Evolutionary conservation across 2,797 vertebrate species (phyloP), one percentile per base, ranked within the genome.

Genomic region (Parauchenoglanis ngamensis): DNA sequence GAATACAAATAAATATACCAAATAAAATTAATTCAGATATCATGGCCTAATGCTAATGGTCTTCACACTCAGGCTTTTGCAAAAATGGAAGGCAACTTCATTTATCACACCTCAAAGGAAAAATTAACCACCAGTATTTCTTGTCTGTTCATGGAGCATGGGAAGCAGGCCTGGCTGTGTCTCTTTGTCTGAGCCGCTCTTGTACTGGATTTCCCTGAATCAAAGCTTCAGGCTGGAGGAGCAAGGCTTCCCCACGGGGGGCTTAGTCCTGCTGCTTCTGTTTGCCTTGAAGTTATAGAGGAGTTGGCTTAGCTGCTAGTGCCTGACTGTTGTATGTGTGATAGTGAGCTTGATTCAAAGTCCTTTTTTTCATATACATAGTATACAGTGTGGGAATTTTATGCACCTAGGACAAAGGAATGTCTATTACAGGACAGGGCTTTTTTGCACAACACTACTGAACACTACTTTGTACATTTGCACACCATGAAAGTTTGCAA

Each of bases 201-300:
- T 85, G 57, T 79, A 49, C 88, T 86, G 88, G 90, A 93, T 90
- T 92, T 87, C 84, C 88, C 89, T 89, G 92, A 94, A 94, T 94
- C 93, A 94, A 92, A 94, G 92, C 75, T 68, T 68, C 90, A 91
- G 90, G 87, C 78, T 90, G 61, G 91, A 83, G 21, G 83, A 87
- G 89, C 92, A 89, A 78, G 85, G 91, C 92, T 63, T 63, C 86
- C 89, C 87, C 82, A 92, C 90, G 93, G 91, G 92, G 46, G 46
- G 92, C 88, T 81, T 93, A 87, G 87, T 59, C 91, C 90, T 91
- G 90, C 90, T 92, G 93, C 92, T 90, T 91, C 85, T 77, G 93
- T 94, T 94, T 94, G 91, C 93, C 92, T 93, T 88, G 89, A 89
- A 94, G 92, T 90, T 91, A 92, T 92, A 91, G 35, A 57, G 61